Conservation (phyloP, 2,113 vertebrate genomes). For the Antechinus flavipes region DNA sequence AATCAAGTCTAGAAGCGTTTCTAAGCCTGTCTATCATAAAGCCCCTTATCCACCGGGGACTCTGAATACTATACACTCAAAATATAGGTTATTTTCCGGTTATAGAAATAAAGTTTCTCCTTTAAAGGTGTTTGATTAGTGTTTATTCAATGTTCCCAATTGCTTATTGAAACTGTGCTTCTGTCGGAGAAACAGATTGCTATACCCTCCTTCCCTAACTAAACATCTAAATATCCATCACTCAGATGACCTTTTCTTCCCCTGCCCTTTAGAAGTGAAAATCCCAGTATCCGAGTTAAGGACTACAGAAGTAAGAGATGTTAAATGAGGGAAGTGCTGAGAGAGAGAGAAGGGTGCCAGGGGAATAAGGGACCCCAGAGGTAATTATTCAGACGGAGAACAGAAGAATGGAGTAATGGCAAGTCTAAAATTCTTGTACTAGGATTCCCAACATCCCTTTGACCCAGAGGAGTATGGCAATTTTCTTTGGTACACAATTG, state of each 20-base stretch:
- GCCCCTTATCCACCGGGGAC: background rate
- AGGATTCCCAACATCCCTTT: background rate
- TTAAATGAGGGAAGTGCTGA: background rate
- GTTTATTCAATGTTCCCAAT: slow-evolving; percentile 7
- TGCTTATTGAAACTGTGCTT: background rate
- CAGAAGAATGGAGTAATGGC: background rate
- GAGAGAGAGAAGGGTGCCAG: background rate
- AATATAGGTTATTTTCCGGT: slow-evolving; percentile 25
- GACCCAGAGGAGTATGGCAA: background rate
- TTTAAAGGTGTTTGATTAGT: slow-evolving; percentile 25
- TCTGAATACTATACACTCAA: background rate
- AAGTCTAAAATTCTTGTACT: background rate
- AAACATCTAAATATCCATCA: background rate
- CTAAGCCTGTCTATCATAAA: slow-evolving; percentile 46
- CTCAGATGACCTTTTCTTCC: background rate
- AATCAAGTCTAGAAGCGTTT: slow-evolving; percentile 68
- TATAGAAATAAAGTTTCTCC: slow-evolving; percentile 52
- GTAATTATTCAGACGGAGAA: slow-evolving; percentile 12
- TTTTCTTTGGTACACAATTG: background rate
- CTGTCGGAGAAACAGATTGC: background rate
- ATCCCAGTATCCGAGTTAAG: background rate
- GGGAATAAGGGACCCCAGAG: background rate
- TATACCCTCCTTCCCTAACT: background rate
- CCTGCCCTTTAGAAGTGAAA: background rate
- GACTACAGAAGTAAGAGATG: background rate